Conservation (phyloP, 92 coral and sea anemone species). For the Porites divaricata region DNA sequence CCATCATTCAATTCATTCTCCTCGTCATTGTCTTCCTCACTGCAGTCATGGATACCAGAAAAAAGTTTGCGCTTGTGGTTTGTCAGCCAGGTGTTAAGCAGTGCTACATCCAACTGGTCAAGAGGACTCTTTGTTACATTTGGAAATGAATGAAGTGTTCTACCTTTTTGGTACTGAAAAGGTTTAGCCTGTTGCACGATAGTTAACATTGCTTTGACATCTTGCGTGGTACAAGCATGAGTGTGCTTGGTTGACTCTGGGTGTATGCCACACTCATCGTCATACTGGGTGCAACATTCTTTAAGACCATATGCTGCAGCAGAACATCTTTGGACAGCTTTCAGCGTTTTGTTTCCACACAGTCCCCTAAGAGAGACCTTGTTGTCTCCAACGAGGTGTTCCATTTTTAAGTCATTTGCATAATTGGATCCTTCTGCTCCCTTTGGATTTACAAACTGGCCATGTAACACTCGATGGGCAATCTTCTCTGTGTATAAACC, state of each 20-base stretch:
- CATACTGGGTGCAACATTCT: neutral
- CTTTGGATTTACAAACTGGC: conserved; percentile 36
- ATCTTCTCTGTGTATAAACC: too few species aligned
- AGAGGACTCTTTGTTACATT: neutral
- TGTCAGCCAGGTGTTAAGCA: too few species aligned
- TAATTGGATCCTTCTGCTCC: conserved; percentile 39
- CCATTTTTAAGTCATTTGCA: conserved; percentile 66
- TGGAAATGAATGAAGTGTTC: conserved; percentile 15
- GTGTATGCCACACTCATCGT: conserved; percentile 11
- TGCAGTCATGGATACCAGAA: too few species aligned
- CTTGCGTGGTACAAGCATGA: conserved; percentile 41
- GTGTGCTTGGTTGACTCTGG: neutral
- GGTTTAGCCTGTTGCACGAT: neutral
- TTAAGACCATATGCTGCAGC: too few species aligned
- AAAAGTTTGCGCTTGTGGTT: too few species aligned
- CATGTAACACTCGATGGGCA: conserved; percentile 41
- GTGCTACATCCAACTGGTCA: too few species aligned
- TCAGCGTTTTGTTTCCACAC: conserved; percentile 68
- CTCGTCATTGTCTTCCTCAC: too few species aligned
- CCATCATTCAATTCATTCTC: too few species aligned
- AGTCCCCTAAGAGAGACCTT: conserved; percentile 52
- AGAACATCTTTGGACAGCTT: neutral
- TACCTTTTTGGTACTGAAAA: conserved; percentile 12
- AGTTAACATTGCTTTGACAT: conserved; percentile 45
- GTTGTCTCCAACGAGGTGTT: conserved; percentile 51